phyloP scores from a whole-genome alignment of 2,797 vertebrate genomes.

The Aplochiton taeniatus region DNA sequence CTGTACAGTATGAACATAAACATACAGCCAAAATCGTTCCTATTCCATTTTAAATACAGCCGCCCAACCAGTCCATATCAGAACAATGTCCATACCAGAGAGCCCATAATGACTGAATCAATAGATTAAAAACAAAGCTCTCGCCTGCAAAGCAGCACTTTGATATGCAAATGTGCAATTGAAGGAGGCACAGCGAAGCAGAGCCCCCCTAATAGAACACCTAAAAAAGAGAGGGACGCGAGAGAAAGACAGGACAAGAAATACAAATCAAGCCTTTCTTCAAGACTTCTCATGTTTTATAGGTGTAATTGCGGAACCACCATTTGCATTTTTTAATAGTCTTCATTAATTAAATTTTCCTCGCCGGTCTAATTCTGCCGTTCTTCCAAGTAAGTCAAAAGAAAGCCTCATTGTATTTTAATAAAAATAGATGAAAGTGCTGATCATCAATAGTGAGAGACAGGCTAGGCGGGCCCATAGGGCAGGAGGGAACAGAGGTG shows the following conservation, averaged over 20 bases:
- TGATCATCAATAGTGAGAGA: slow-evolving; percentile 94
- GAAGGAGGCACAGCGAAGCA: slow-evolving; percentile 28
- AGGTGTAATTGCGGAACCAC: slow-evolving; percentile 43
- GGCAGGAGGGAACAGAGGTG: slow-evolving; percentile 96
- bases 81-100: slow-evolving; percentile 46
- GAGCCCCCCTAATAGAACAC: slow-evolving; percentile 32
- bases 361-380: slow-evolving; percentile 44
- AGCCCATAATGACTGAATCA: slow-evolving; percentile 50
- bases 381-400: slow-evolving; percentile 79
- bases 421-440: slow-evolving; percentile 90
- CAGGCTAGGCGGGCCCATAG: slow-evolving; percentile 91
- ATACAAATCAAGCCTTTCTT: slow-evolving; percentile 68
- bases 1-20: too few relatives aligned
- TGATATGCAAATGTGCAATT: slow-evolving; percentile 66
- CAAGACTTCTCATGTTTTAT: slow-evolving; percentile 63
- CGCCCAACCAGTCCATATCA: slow-evolving; percentile 34
- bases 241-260: slow-evolving; percentile 5
- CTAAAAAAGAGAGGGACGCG: slow-evolving; percentile 11
- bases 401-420: slow-evolving; percentile 79
- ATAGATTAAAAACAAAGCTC: slow-evolving; percentile 65
- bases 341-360: slow-evolving; percentile 86
- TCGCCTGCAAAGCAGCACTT: slow-evolving; percentile 60
- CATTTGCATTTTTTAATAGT: slow-evolving; percentile 72
- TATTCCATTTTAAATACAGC: slow-evolving; percentile 24
- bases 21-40: slow-evolving; percentile 1